Conservation (phyloP, 1,140 invertebrate genomes). For the Drosophila nigromelanica region DNA sequence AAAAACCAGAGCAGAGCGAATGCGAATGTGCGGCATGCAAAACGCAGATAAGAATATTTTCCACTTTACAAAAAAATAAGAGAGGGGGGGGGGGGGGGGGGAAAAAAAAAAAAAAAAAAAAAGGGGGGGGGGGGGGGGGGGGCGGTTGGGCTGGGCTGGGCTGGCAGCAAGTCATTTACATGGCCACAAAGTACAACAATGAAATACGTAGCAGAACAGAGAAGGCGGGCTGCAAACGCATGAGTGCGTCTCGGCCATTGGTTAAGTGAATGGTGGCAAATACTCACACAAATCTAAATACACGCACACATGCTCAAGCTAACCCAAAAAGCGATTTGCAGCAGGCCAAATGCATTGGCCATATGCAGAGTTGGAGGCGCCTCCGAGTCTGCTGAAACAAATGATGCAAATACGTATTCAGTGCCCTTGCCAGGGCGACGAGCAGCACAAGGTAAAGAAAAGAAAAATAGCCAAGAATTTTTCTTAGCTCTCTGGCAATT, state of each 20-base stretch:
- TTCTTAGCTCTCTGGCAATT: constrained; percentile 53
- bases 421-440: constrained; percentile 16
- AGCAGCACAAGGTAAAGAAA: constrained; percentile 4
- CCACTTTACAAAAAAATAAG: constrained; percentile 30
- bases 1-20: constrained; percentile 35
- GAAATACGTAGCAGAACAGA: not conserved
- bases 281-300: not conserved
- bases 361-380: constrained; percentile 18
- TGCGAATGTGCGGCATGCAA: constrained; percentile 65
- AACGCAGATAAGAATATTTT: constrained; percentile 76
- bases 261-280: constrained; percentile 17
- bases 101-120: too few relatives aligned
- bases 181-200: constrained; percentile 61
- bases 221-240: constrained; percentile 45
- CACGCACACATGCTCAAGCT: constrained; percentile 8
- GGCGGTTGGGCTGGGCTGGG: constrained; percentile 12
- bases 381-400: constrained; percentile 62
- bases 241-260: constrained; percentile 45
- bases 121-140: constrained; percentile 2
- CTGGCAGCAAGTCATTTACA: constrained; percentile 59
- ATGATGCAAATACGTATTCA: constrained; percentile 81
- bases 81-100: constrained; percentile 2
- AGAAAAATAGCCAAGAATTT: constrained; percentile 61
- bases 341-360: constrained; percentile 35
- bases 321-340: constrained; percentile 24